A percentile compares a stretch with the other conserved stretches of the same genome.
phyloP scores from a whole-genome alignment of 2,888 invertebrate genomes.

The Lasioglossum morio region DNA sequence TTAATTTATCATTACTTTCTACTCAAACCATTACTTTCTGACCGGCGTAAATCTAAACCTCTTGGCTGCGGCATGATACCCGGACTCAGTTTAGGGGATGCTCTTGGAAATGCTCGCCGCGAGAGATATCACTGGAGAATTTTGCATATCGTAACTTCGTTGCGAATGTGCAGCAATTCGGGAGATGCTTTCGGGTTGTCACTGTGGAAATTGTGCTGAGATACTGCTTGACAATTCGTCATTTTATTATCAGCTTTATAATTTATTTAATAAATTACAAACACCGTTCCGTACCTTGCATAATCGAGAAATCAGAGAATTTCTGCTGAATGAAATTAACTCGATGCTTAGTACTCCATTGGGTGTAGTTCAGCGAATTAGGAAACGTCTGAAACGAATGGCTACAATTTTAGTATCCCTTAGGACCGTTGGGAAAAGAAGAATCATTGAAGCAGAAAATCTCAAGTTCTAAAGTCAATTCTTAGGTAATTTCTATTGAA shows the following conservation, averaged over 20 bases:
- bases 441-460: background rate
- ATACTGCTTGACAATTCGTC: too few relatives aligned
- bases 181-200: background rate
- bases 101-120: background rate
- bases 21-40: background rate
- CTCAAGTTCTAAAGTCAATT: background rate
- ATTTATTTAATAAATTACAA: too few relatives aligned
- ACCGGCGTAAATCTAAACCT: conserved; percentile 14
- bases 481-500: background rate
- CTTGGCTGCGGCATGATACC: background rate
- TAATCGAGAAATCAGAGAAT: background rate
- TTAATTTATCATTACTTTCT: conserved; percentile 41
- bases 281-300: too few relatives aligned
- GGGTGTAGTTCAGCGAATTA: background rate
- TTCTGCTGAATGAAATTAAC: background rate
- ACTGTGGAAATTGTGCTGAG: background rate
- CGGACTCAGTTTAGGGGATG: background rate
- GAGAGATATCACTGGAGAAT: background rate
- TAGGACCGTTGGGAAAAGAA: background rate
- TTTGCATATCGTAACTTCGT: background rate
- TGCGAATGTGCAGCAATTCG: background rate
- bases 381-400: background rate
- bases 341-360: background rate
- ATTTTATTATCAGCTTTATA: too few relatives aligned
- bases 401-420: background rate